Evolutionary conservation across 1,140 invertebrate genomes (phyloP).

Genomic region (Drosophila athabasca): DNA sequence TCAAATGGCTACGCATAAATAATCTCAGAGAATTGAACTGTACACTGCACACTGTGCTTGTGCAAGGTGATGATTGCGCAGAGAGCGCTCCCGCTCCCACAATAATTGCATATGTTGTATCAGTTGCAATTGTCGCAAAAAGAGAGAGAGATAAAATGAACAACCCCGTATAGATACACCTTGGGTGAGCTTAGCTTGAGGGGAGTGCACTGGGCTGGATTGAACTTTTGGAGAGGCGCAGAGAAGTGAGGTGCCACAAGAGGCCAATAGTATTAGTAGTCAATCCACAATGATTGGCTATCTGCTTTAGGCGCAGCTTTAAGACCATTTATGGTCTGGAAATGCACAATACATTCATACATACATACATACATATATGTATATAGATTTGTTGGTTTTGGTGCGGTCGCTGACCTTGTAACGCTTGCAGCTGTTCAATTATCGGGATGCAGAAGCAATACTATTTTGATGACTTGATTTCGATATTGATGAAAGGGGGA

Average conservation of each 20-base stretch:
- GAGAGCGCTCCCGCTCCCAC: neutral
- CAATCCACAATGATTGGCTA: conserved; percentile 47
- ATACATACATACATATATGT: conserved; percentile 47
- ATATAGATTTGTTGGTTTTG: conserved; percentile 46
- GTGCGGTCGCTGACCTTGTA: conserved; percentile 74
- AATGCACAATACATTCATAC: neutral
- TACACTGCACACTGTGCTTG: neutral
- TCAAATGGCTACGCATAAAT: too few species aligned
- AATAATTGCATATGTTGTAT: too few species aligned
- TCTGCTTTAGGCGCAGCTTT: conserved; percentile 54
- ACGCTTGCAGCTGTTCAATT: conserved; percentile 50
- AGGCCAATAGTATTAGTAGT: conserved; percentile 36
- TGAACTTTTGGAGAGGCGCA: too few species aligned
- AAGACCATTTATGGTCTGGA: conserved; percentile 61
- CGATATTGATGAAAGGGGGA: conserved; percentile 22
- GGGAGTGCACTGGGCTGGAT: neutral
- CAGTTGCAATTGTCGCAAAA: too few species aligned
- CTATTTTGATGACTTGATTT: conserved; percentile 18
- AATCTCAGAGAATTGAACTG: neutral
- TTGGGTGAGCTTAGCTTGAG: too few species aligned
- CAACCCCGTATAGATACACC: too few species aligned
- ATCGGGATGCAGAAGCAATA: conserved; percentile 5
- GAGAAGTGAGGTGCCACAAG: neutral
- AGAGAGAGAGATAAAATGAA: neutral
- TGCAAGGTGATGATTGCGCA: neutral